Evolutionary conservation across 1,140 invertebrate genomes (phyloP), one percentile per base, ranked within the genome.

Genomic region (Phymorhynchus buccinoides): DNA sequence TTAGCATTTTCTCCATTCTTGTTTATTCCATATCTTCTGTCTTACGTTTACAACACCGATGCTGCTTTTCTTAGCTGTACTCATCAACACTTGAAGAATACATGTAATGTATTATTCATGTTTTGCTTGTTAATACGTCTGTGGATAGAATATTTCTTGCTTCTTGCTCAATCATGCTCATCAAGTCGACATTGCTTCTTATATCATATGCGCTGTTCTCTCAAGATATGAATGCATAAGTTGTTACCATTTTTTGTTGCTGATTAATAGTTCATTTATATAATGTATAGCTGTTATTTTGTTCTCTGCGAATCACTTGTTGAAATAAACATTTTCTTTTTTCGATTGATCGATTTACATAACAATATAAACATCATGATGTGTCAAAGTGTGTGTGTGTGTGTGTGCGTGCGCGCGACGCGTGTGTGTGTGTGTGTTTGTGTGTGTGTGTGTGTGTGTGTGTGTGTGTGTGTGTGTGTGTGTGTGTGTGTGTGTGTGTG

Each of bases 391-490:
- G 32, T 39, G 35, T 78, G 1, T 78, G 1, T 42, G 39, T 39
- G 32, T 78, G 9, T 78, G 39, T 42, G 9, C 39, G 75, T 78
- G 75, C n/a, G 75, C 39, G 75, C 39, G 3, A n/a, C n/a, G 75
- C 39, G 75, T 78, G 3, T 42, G 75, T 78, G 75, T 78, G 3
- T 42, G 75, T 78, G 75, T 78, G 75, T 42, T 30, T 78, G 75
- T 78, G 30, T 42, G 75, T 78, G 30, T 78, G 75, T 42, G 30
- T 78, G 75, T 78, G 30, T 78, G 39, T 1, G 22, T 42, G 35
- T 73, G 12, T 18, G 75, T 78, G 30, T 37, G 75, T 78, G 6
- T 78, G 39, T 78, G 30, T 78, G 75, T 37, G 12, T 78, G 35
- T 78, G 30, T 42, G 37, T 39, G 30, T 44, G 30, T 14, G 27